Percentiles rank a stretch among this genome's conserved stretches.
Evolutionary conservation across 2,797 vertebrate species (phyloP).

Genomic region (Acipenser transmontanus): DNA sequence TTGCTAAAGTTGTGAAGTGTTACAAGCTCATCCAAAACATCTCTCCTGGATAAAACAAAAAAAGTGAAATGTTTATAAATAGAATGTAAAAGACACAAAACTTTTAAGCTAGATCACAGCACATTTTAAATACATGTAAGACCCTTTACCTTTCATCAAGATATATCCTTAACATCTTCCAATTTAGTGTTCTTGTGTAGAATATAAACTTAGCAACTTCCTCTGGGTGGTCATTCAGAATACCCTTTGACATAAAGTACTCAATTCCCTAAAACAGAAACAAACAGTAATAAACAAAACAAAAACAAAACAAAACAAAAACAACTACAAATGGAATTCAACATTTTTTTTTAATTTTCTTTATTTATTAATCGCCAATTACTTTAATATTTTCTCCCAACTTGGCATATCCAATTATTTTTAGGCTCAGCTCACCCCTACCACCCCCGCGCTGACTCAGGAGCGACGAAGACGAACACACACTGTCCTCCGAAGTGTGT

Average conservation of each 20-base stretch:
- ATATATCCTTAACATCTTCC: conserved; percentile 96
- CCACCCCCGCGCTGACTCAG: too few species aligned
- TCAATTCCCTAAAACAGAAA: conserved; percentile 69
- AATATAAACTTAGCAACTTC: conserved; percentile 97
- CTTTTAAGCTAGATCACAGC: neutral
- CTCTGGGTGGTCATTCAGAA: conserved; percentile 83
- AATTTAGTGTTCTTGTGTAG: conserved; percentile 91
- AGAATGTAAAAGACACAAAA: too few species aligned
- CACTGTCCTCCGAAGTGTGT: too few species aligned
- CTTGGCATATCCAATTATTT: too few species aligned
- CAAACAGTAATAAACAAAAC: too few species aligned
- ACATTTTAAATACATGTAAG: neutral
- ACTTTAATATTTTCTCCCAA: too few species aligned
- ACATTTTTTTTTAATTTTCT: too few species aligned
- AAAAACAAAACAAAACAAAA: too few species aligned
- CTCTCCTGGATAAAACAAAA: conserved; percentile 64
- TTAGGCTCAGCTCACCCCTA: too few species aligned
- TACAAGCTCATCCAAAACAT: conserved; percentile 94
- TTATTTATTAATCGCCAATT: too few species aligned
- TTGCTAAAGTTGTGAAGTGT: conserved; percentile 98
- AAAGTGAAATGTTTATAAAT: conserved; percentile 5
- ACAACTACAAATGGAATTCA: too few species aligned
- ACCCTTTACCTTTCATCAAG: conserved; percentile 84
- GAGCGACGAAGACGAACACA: too few species aligned
- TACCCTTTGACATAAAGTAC: conserved; percentile 95